phyloP scores from a whole-genome alignment of 2,888 invertebrate genomes.

The Pseudococcus longispinus region DNA sequence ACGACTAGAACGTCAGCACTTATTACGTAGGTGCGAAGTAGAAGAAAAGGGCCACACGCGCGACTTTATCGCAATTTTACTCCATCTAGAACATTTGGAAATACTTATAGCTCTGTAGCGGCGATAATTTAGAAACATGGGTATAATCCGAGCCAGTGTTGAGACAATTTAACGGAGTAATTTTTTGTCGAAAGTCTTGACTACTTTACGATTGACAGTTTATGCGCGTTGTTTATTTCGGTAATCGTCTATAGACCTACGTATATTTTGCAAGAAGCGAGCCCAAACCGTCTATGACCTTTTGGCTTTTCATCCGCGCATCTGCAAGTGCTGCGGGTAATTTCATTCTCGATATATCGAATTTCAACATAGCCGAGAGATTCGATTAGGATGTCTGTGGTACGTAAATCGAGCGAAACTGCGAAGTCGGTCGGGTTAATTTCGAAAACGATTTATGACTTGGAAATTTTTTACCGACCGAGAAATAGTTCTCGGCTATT shows the following conservation, averaged over 20 bases:
- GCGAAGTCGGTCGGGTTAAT: not conserved
- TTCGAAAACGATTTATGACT: not conserved
- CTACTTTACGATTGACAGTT: slow-evolving; percentile 38
- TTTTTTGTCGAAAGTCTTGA: slow-evolving; percentile 33
- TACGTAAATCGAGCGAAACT: not conserved
- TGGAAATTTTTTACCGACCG: not conserved
- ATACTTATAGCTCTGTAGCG: not conserved
- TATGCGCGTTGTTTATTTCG: slow-evolving; percentile 44
- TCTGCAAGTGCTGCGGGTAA: not conserved
- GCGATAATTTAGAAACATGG: not conserved
- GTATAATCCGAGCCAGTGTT: not conserved
- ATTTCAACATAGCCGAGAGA: not conserved
- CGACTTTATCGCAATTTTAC: not conserved
- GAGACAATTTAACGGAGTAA: slow-evolving; percentile 21
- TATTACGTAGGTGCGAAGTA: too few relatives aligned
- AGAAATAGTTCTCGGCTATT: not conserved
- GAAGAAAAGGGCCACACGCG: not conserved
- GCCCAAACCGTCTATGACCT: not conserved
- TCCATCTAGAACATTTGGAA: slow-evolving; percentile 1
- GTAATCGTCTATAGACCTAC: slow-evolving; percentile 40
- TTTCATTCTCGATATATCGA: not conserved
- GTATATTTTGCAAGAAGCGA: not conserved
- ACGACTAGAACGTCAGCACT: not conserved
- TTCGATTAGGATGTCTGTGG: not conserved
- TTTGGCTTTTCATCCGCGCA: not conserved